phyloP scores from a whole-genome alignment of 2,888 invertebrate genomes.

The Ormyrus rosae region DNA sequence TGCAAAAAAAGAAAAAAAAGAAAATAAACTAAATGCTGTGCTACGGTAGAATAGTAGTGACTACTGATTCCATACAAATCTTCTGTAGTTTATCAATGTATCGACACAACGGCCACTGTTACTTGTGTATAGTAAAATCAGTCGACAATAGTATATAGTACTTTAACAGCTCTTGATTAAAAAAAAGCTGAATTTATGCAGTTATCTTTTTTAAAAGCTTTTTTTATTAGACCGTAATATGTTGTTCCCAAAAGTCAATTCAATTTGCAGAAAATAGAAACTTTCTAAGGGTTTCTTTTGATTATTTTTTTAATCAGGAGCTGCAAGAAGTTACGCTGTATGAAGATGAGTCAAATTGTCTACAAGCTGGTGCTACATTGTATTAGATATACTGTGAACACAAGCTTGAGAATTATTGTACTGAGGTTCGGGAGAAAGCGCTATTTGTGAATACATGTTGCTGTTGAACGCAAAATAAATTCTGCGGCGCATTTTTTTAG shows the following conservation, averaged over 20 bases:
- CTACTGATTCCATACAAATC: slow-evolving; percentile 44
- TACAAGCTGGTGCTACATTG: slow-evolving; percentile 40
- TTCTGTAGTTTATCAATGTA: slow-evolving; percentile 35
- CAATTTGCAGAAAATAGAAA: background rate
- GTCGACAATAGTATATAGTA: slow-evolving; percentile 33
- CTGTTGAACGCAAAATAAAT: slow-evolving; percentile 10
- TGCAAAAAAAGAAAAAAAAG: background rate
- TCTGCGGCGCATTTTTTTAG: slow-evolving; percentile 52
- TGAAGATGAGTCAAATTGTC: slow-evolving; percentile 21
- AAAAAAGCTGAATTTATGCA: slow-evolving; percentile 5
- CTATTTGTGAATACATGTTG: slow-evolving; percentile 28
- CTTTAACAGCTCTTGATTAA: slow-evolving; percentile 38
- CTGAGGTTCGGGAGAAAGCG: background rate
- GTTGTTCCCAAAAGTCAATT: slow-evolving; percentile 3
- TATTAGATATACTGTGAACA: slow-evolving; percentile 27
- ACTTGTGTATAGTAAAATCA: slow-evolving; percentile 39
- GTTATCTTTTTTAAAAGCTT: background rate
- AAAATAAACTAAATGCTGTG: slow-evolving; percentile 34
- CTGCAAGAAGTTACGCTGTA: slow-evolving; percentile 20
- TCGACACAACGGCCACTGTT: slow-evolving; percentile 45
- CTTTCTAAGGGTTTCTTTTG: slow-evolving; percentile 10
- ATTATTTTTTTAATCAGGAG: slow-evolving; percentile 23
- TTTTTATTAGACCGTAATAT: background rate
- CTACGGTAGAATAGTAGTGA: slow-evolving; percentile 43
- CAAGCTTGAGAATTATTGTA: slow-evolving; percentile 25